These are phyloP conservation scores for Rhea americana DNA, from an alignment of 2,113 vertebrate species.

Conservation along the genomic window DNA sequence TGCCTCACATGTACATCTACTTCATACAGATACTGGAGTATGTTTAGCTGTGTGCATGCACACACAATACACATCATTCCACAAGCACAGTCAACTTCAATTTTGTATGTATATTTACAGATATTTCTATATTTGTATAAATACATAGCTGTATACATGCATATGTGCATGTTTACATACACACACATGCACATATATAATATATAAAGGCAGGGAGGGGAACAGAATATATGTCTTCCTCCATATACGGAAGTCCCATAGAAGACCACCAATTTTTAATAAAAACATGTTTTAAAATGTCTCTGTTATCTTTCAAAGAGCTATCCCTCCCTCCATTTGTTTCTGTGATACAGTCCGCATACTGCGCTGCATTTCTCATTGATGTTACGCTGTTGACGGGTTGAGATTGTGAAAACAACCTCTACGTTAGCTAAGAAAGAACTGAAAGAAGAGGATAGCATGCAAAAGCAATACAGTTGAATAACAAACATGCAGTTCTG, in stretches of 20 bases:
- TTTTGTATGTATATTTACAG: background rate
- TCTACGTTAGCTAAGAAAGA: background rate
- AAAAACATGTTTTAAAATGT: background rate
- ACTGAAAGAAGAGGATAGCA: background rate
- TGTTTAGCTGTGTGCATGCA: background rate
- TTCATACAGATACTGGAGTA: background rate
- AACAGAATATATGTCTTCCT: background rate
- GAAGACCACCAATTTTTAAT: background rate
- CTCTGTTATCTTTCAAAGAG: background rate
- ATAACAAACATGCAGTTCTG: background rate
- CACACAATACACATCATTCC: too few relatives aligned
- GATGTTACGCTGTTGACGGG: background rate
- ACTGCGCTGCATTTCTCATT: background rate
- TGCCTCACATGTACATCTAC: background rate
- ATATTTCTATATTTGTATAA: background rate
- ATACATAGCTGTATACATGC: too few relatives aligned
- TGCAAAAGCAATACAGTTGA: background rate
- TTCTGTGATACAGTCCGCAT: background rate
- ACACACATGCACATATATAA: background rate
- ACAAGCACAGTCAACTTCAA: background rate
- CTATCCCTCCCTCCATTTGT: background rate
- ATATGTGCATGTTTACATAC: background rate
- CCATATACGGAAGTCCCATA: background rate
- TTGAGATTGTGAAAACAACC: background rate
- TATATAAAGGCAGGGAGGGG: background rate